Percentiles rank a stretch among this genome's conserved stretches.
These are phyloP conservation scores for Leptinotarsa haldemani DNA, from an alignment of 2,888 invertebrate genomes.

Conservation along the genomic window DNA sequence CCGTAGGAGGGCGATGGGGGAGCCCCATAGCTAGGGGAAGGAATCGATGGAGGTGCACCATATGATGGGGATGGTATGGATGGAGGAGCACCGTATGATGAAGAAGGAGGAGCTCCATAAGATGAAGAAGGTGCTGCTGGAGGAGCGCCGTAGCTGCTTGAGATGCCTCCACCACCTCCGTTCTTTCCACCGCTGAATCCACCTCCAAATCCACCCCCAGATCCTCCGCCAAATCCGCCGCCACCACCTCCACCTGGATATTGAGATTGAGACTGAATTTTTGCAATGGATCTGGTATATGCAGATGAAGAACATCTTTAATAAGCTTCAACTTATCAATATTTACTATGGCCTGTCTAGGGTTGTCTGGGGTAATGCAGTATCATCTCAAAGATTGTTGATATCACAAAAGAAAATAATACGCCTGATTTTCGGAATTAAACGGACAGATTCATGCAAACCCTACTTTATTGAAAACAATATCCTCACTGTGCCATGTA, in stretches of 20 bases:
- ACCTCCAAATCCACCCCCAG: conserved; percentile 44
- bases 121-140: conserved; percentile 53
- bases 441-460: too few relatives aligned
- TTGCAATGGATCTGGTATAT: neutral
- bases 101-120: conserved; percentile 61
- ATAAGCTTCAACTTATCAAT: too few relatives aligned
- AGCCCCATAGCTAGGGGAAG: conserved; percentile 57
- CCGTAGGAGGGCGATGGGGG: conserved; percentile 47
- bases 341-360: too few relatives aligned
- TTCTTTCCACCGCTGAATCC: conserved; percentile 34
- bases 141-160: conserved; percentile 55
- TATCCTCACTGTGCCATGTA: too few relatives aligned
- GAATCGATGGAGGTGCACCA: conserved; percentile 60
- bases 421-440: too few relatives aligned
- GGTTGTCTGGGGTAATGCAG: too few relatives aligned
- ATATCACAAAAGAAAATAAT: too few relatives aligned
- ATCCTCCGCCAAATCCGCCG: conserved; percentile 36
- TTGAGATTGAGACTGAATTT: neutral
- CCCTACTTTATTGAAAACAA: too few relatives aligned
- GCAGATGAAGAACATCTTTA: too few relatives aligned
- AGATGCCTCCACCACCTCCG: conserved; percentile 47
- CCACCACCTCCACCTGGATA: conserved; percentile 41
- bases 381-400: too few relatives aligned
- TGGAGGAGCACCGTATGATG: conserved; percentile 58
- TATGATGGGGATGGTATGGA: conserved; percentile 50